A percentile compares a stretch with the other conserved stretches of the same genome.
Evolutionary conservation across 2,797 vertebrate species (phyloP).

Genomic region (Poeciliopsis gracilis): DNA sequence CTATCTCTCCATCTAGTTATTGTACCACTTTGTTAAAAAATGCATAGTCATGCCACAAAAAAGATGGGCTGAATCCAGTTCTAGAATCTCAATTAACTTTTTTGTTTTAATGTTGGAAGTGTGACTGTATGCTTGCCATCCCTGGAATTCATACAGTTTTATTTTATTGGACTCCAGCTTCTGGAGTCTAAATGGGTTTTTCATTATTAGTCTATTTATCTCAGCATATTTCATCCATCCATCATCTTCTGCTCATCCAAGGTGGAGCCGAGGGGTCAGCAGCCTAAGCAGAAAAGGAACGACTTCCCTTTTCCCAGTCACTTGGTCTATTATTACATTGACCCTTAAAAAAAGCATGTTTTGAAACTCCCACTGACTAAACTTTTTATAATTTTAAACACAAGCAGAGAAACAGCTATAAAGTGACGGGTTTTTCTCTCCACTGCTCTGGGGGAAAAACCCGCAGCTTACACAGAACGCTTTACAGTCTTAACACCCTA

Average conservation of each 20-base stretch:
- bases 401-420: constrained; percentile 52
- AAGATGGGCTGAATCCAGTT: background rate
- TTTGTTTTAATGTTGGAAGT: background rate
- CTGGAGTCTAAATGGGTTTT: background rate
- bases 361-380: constrained; percentile 46
- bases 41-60: background rate
- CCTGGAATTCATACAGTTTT: background rate
- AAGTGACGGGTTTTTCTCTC: constrained; percentile 45
- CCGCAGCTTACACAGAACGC: constrained; percentile 63
- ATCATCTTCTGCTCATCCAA: too few relatives aligned
- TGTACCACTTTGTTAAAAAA: background rate
- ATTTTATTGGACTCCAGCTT: background rate
- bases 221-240: background rate
- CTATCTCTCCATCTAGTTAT: background rate
- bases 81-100: background rate
- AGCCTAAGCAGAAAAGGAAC: too few relatives aligned
- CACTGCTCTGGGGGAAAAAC: constrained; percentile 26
- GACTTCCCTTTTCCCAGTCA: too few relatives aligned
- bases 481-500: constrained; percentile 61
- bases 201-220: background rate
- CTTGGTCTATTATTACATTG: background rate
- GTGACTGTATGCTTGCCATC: background rate
- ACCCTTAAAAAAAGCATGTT: constrained; percentile 29
- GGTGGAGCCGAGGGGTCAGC: too few relatives aligned
- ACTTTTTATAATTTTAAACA: constrained; percentile 61